Evolutionary conservation across 2,888 invertebrate species (phyloP).

Genomic region (Drosophila nigricruria): DNA sequence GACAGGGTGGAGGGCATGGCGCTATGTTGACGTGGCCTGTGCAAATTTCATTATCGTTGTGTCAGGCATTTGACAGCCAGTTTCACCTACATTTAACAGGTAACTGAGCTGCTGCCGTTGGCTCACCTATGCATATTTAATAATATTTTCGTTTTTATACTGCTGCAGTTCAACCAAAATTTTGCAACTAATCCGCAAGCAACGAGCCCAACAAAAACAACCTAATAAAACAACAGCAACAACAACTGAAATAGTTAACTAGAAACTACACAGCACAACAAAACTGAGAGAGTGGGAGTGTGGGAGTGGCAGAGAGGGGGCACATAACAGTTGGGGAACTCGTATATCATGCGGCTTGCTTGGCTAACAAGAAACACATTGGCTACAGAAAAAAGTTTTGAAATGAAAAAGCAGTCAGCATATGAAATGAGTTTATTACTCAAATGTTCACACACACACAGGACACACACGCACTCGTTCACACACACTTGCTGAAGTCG

Average conservation of each 20-base stretch:
- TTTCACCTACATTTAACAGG: constrained; percentile 76
- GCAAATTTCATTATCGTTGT: constrained; percentile 76
- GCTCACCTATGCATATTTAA: constrained; percentile 46
- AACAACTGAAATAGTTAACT: constrained; percentile 60
- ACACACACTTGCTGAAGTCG: constrained; percentile 10
- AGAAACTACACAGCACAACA: constrained; percentile 44
- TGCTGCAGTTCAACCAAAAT: constrained; percentile 35
- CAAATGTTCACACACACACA: constrained; percentile 60
- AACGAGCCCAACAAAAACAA: constrained; percentile 47
- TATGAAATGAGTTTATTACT: constrained; percentile 80
- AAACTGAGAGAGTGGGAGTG: neutral
- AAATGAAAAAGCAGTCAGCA: constrained; percentile 81
- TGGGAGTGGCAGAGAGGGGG: neutral
- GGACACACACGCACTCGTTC: neutral
- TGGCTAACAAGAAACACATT: constrained; percentile 70
- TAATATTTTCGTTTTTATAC: constrained; percentile 32
- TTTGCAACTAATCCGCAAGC: constrained; percentile 35
- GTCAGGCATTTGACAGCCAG: constrained; percentile 75
- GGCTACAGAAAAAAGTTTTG: constrained; percentile 68
- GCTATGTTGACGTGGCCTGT: constrained; percentile 53
- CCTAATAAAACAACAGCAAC: constrained; percentile 17
- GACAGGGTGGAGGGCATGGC: neutral
- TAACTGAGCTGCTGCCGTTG: constrained; percentile 24
- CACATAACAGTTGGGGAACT: constrained; percentile 36
- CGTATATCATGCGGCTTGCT: constrained; percentile 67